Evolutionary conservation across 2,888 invertebrate species (phyloP).

Genomic region (Ormyrus rosae): DNA sequence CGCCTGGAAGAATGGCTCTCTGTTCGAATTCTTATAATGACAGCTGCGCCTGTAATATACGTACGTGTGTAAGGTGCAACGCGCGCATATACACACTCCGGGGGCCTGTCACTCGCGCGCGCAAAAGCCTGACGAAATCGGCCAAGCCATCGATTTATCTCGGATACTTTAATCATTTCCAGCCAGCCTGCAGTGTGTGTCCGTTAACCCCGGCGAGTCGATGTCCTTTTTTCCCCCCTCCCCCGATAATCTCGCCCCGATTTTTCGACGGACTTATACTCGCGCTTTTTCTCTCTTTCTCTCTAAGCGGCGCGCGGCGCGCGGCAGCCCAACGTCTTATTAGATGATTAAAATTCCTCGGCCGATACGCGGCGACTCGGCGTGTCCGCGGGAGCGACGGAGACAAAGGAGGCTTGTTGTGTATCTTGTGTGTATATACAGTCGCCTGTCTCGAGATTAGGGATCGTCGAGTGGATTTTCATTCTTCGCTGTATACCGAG

Average conservation of each 20-base stretch:
- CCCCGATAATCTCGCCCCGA: background rate
- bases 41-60: conserved; percentile 1
- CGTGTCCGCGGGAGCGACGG: too few species aligned
- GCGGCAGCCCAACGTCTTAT: background rate
- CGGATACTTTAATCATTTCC: conserved; percentile 38
- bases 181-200: background rate
- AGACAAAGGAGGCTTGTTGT: conserved; percentile 13
- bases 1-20: conserved; percentile 43
- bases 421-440: too few species aligned
- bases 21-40: background rate
- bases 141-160: conserved; percentile 21
- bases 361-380: background rate
- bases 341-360: conserved; percentile 30
- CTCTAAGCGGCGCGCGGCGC: background rate
- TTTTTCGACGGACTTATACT: background rate
- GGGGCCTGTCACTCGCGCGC: conserved; percentile 7
- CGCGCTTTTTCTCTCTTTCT: background rate
- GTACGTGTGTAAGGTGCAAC: background rate
- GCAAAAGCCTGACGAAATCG: conserved; percentile 26
- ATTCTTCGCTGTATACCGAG: too few species aligned
- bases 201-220: conserved; percentile 28
- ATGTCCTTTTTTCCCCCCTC: background rate
- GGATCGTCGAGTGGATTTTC: too few species aligned
- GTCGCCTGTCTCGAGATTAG: too few species aligned
- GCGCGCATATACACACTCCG: background rate